Evolutionary conservation across 2,888 invertebrate genomes (phyloP).

Genomic region (Electrophaes corylata): DNA sequence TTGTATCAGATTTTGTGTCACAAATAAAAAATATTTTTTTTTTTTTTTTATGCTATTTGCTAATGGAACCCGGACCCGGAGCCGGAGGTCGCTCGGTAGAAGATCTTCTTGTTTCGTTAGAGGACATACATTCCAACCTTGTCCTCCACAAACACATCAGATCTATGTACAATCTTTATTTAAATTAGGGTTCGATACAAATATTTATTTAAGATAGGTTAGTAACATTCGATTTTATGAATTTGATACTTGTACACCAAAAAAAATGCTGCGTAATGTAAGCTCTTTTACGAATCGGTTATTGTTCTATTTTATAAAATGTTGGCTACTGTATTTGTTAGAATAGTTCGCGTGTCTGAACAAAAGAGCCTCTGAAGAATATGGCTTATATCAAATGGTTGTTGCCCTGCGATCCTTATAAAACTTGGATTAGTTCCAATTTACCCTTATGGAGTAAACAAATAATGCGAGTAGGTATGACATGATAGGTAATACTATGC

Average conservation of each 20-base stretch:
- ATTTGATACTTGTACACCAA: neutral
- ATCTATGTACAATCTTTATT: no score
- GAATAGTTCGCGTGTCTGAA: constrained; percentile 42
- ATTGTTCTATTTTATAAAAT: constrained; percentile 5
- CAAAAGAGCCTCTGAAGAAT: constrained; percentile 31
- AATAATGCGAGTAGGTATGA: constrained; percentile 17
- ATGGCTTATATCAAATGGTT: constrained; percentile 43
- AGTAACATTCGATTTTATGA: no score
- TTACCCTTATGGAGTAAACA: constrained; percentile 35
- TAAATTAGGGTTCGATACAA: no score
- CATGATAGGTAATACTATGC: neutral
- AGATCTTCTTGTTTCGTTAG: no score
- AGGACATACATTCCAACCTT: no score
- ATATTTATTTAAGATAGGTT: no score
- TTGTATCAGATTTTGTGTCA: no score
- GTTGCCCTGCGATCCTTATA: constrained; percentile 42
- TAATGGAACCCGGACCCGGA: no score
- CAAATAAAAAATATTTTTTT: no score
- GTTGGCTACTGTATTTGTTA: constrained; percentile 43
- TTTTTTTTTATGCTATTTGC: no score
- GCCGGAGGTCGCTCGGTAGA: no score
- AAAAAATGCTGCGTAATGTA: neutral
- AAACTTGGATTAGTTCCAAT: constrained; percentile 51
- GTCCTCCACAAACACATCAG: no score
- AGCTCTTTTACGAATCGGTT: constrained; percentile 2